Evolutionary conservation across 53 echinoderm and acorn worm species (phyloP).

Genomic region (Temnopleurus reevesii): DNA sequence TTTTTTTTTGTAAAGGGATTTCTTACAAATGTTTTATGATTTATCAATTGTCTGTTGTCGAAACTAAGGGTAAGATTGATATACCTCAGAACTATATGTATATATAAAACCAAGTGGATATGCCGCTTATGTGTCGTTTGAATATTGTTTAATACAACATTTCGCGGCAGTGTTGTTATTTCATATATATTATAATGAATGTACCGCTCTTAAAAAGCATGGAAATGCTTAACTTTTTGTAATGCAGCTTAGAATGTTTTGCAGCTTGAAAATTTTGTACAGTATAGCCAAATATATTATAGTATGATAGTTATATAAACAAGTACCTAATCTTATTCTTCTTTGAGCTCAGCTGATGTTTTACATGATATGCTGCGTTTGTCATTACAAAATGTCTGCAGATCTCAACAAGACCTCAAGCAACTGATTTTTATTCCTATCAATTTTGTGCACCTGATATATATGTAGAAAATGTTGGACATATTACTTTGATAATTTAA

Average conservation of each 20-base stretch:
- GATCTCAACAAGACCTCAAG: not conserved
- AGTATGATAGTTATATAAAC: slow-evolving; percentile 10
- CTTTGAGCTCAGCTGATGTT: slow-evolving; percentile 27
- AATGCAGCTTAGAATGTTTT: slow-evolving; percentile 43
- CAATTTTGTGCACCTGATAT: not conserved
- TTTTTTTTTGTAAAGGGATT: too few relatives aligned
- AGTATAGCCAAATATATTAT: slow-evolving; percentile 52
- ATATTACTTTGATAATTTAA: too few relatives aligned
- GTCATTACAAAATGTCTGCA: slow-evolving; percentile 11
- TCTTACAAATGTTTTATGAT: not conserved
- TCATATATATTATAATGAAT: not conserved
- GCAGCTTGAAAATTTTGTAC: slow-evolving; percentile 52
- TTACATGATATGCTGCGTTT: not conserved
- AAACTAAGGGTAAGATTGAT: not conserved
- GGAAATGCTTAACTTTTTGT: not conserved
- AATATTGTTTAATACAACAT: not conserved
- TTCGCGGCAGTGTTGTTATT: not conserved
- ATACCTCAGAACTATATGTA: not conserved
- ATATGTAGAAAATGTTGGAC: not conserved
- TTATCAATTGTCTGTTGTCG: too few relatives aligned
- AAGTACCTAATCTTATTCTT: not conserved
- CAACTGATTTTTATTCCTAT: slow-evolving; percentile 31
- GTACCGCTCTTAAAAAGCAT: not conserved
- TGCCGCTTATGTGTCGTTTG: not conserved
- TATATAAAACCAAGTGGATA: not conserved